Conservation (phyloP, 2,113 vertebrate genomes). For the Phaetusa simplex region DNA sequence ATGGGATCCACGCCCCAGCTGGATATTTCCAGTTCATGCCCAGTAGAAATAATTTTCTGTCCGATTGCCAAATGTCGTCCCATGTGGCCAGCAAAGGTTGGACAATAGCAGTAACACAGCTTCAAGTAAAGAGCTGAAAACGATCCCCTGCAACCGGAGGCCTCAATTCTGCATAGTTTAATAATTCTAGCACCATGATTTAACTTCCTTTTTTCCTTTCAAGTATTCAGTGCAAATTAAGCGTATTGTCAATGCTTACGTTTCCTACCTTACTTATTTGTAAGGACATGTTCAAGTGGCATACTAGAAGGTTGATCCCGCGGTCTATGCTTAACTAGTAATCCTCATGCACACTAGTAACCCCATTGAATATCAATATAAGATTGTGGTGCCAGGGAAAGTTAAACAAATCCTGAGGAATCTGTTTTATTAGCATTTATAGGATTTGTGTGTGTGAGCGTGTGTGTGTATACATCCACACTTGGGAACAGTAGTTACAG, state of each 20-base stretch:
- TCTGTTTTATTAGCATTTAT: conserved; percentile 60
- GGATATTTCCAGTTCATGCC: conserved; percentile 50
- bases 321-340: not conserved
- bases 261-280: conserved; percentile 5
- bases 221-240: not conserved
- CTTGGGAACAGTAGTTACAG: conserved; percentile 45
- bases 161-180: conserved; percentile 31
- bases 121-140: conserved; percentile 55
- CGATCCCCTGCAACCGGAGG: conserved; percentile 27
- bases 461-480: conserved; percentile 7
- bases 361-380: not conserved
- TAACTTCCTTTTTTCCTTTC: conserved; percentile 39
- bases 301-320: not conserved
- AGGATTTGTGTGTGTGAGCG: conserved; percentile 46
- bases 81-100: conserved; percentile 39
- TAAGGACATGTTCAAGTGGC: conserved; percentile 1
- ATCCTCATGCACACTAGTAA: not conserved
- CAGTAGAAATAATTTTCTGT: conserved; percentile 44
- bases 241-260: not conserved
- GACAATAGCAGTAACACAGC: conserved; percentile 51
- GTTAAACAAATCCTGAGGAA: conserved; percentile 50
- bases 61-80: conserved; percentile 24
- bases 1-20: conserved; percentile 13
- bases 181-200: not conserved
- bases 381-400: conserved; percentile 1